Base-by-base conservation (phyloP, 2,888 invertebrate species). In the Pandemis cinnamomeana region DNA sequence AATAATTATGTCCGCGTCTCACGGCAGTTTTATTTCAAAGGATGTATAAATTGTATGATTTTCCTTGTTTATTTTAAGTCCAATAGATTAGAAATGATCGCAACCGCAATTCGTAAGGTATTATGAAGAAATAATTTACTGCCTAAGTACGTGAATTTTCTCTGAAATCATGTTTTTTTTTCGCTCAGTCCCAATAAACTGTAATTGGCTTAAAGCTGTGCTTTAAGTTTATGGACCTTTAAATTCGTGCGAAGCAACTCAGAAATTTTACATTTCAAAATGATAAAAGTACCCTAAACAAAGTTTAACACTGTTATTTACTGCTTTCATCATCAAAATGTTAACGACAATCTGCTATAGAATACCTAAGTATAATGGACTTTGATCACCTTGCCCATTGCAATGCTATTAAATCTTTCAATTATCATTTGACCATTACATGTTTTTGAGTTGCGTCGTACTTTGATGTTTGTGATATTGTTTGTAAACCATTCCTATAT, bases 401-500 rank as follows among this genome's bases (percentile, higher is more conserved):
- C 11, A 48, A 48, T 48, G 11, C 10, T 11, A 48, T 48, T 46
- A n/a, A 7, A 51, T n/a, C n/a, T 13, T 13, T 51, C 10, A 11
- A 46, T 46, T 46, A 46, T 11, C 46, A 46, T 46, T 10, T 46
- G 4, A 46, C 2, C 13, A 51, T 5, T 4, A 51, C n/a, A 44
- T 6, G 8, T 7, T 7, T 42, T 7, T 42, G n/a, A 61, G 61
- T 61, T 61, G 41, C 8, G 1, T 36, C 60, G 36, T 13, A 13
- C 36, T 7, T 27, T 55, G 48, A 11, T 51, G 41, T 27, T 67
- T 71, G 71, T 67, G 66, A 70, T 73, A 67, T 41, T 68, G 51
- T 73, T 64, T 69, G 64, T 70, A 41, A 72, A 73, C 60, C 73
- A 70, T 73, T 73, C 73, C 73, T 69, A 36, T 73, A 5, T 69